phyloP scores from a whole-genome alignment of 2,888 invertebrate species.

The Scaptomyza cyrtandrae region DNA sequence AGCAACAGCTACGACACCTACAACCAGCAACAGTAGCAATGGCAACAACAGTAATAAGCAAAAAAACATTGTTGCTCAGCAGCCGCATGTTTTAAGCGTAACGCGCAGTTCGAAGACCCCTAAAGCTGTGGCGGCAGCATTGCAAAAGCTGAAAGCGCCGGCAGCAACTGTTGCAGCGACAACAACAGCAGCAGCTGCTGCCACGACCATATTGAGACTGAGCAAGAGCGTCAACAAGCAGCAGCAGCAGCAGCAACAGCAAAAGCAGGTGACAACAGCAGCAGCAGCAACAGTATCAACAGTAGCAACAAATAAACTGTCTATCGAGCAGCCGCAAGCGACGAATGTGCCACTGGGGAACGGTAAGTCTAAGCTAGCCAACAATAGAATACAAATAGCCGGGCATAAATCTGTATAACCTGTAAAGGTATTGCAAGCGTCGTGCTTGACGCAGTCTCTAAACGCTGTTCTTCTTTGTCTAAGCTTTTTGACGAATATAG shows the following conservation, averaged over 20 bases:
- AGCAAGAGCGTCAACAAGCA: constrained; percentile 70
- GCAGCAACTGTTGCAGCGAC: constrained; percentile 47
- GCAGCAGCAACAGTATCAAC: constrained; percentile 49
- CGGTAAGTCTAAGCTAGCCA: constrained; percentile 81
- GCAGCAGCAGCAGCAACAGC: constrained; percentile 53
- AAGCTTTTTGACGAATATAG: constrained; percentile 40
- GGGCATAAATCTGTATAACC: constrained; percentile 56
- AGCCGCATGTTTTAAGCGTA: constrained; percentile 71
- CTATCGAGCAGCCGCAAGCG: constrained; percentile 64
- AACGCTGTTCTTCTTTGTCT: constrained; percentile 5
- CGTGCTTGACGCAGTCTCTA: constrained; percentile 19
- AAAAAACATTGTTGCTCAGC: constrained; percentile 33
- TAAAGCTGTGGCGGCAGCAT: constrained; percentile 55
- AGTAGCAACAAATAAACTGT: constrained; percentile 66
- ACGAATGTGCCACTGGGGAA: constrained; percentile 84
- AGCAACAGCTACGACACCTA: constrained; percentile 21
- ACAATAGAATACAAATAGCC: constrained; percentile 53
- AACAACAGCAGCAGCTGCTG: constrained; percentile 59
- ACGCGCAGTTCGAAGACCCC: constrained; percentile 73
- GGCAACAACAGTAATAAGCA: constrained; percentile 44
- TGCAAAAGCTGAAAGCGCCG: constrained; percentile 64
- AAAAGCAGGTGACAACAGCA: constrained; percentile 35
- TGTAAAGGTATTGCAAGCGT: constrained; percentile 24
- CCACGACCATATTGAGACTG: constrained; percentile 76
- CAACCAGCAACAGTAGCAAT: constrained; percentile 8